Evolutionary conservation across 1,140 invertebrate species (phyloP).

Genomic region (Nixonia krombeini): DNA sequence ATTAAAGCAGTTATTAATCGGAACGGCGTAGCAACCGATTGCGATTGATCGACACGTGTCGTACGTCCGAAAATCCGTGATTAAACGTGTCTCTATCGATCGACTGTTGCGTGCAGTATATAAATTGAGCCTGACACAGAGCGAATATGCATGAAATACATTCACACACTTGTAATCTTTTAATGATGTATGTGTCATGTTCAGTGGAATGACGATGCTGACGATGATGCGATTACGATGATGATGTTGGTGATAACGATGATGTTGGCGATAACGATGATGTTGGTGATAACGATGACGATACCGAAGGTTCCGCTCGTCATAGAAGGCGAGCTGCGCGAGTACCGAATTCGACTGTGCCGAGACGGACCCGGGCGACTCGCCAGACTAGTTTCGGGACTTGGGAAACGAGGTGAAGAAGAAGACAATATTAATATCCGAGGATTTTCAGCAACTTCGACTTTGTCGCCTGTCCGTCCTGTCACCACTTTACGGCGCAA

Average conservation of each 20-base stretch:
- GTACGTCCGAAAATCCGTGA: slow-evolving; percentile 41
- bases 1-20: slow-evolving; percentile 14
- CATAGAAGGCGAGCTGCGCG: no score
- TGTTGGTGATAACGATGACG: no score
- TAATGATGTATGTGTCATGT: slow-evolving; percentile 44
- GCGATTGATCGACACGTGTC: slow-evolving; percentile 45
- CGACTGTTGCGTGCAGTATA: slow-evolving; percentile 46
- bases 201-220: slow-evolving; percentile 23
- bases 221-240: no score
- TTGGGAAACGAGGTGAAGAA: no score
- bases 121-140: slow-evolving; percentile 44
- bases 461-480: slow-evolving; percentile 15
- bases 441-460: slow-evolving; percentile 21
- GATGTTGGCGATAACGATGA: no score
- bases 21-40: slow-evolving; percentile 25
- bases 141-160: slow-evolving; percentile 47
- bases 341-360: no score
- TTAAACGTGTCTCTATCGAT: slow-evolving; percentile 44
- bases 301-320: no score
- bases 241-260: slow-evolving; percentile 7
- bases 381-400: no score
- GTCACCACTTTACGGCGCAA: slow-evolving; percentile 13
- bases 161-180: slow-evolving; percentile 43
- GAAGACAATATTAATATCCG: slow-evolving; percentile 11
- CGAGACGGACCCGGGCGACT: no score